Percentiles rank a stretch among this genome's conserved stretches.
Evolutionary conservation across 2,113 vertebrate genomes (phyloP).

Genomic region (Mobula birostris): DNA sequence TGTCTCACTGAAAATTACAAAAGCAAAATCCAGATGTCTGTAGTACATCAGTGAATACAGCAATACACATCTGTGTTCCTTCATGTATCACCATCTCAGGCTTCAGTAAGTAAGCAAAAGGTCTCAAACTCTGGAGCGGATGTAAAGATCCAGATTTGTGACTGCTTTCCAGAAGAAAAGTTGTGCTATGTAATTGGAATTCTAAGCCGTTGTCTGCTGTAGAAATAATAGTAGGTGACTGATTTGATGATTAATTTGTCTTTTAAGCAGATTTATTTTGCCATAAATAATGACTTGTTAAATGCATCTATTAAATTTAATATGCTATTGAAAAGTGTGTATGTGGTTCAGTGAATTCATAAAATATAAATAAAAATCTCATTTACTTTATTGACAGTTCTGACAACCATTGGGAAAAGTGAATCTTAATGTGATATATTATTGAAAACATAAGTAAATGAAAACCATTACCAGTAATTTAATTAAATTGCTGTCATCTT

Average conservation of each 20-base stretch:
- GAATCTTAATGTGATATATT: constrained; percentile 23
- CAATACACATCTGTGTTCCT: no score
- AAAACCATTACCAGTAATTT: constrained; percentile 32
- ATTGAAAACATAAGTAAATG: constrained; percentile 20
- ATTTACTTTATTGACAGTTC: constrained; percentile 34
- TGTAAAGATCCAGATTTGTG: no score
- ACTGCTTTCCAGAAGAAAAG: no score
- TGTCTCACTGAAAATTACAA: no score
- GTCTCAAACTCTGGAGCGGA: no score
- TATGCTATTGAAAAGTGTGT: not conserved
- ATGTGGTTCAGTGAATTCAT: constrained; percentile 14
- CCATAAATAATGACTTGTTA: not conserved
- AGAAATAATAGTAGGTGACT: not conserved
- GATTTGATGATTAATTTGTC: not conserved
- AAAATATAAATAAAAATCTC: constrained; percentile 27
- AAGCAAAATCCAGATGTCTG: no score
- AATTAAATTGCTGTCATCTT: constrained; percentile 36
- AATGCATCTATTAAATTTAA: not conserved
- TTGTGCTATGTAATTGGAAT: no score
- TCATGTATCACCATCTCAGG: no score
- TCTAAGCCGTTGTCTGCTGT: not conserved
- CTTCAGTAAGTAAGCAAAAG: no score
- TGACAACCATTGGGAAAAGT: constrained; percentile 12
- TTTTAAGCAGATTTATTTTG: not conserved
- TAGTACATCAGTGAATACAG: no score